A percentile compares a stretch with the other conserved stretches of the same genome.
Conservation (phyloP, 2,797 vertebrate genomes). For the Botia almorhae region DNA sequence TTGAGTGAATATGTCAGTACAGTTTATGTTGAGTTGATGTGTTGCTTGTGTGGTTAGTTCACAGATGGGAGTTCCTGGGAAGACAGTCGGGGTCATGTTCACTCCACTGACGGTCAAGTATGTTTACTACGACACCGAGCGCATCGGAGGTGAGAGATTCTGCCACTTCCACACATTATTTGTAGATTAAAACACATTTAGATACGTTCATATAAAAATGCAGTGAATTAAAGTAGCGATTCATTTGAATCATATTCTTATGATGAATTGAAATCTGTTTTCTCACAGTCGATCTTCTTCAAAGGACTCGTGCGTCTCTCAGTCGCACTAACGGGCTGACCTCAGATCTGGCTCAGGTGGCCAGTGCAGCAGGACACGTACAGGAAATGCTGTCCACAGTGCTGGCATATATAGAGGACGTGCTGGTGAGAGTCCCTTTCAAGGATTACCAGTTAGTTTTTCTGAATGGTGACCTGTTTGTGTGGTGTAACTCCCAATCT, state of each 20-base stretch:
- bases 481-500: too few species aligned
- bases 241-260: background rate
- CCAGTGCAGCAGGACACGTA: constrained; percentile 82
- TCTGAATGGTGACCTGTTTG: background rate
- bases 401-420: constrained; percentile 92
- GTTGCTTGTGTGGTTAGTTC: constrained; percentile 77
- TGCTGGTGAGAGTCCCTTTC: constrained; percentile 83
- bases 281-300: constrained; percentile 68
- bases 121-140: constrained; percentile 85
- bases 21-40: background rate
- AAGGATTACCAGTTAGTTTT: background rate
- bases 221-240: background rate
- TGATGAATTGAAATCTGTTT: background rate
- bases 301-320: constrained; percentile 87
- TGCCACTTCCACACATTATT: background rate
- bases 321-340: constrained; percentile 90
- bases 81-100: constrained; percentile 98
- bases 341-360: constrained; percentile 94
- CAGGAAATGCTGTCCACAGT: constrained; percentile 93
- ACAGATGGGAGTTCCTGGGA: constrained; percentile 96
- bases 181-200: background rate
- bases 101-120: constrained; percentile 89
- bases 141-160: constrained; percentile 80
- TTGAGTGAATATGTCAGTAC: background rate
- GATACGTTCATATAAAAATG: background rate